Evolutionary conservation across 2,888 invertebrate genomes (phyloP).

Genomic region (Petrolisthes manimaculis): DNA sequence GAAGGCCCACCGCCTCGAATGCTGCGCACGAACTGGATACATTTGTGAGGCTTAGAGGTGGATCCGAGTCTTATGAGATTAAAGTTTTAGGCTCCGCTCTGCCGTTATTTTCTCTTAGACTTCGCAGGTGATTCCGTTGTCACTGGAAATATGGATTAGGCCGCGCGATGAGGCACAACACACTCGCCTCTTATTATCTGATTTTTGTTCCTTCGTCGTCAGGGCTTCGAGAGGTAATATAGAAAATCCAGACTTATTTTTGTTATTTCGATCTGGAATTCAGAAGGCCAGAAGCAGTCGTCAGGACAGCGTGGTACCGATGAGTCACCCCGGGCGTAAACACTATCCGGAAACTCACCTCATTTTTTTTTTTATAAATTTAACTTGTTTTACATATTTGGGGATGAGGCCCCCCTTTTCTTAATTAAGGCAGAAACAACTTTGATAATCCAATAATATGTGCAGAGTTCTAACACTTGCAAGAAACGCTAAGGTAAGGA

Average conservation of each 20-base stretch:
- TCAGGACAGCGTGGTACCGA: neutral
- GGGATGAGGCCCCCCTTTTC: slow-evolving; percentile 10
- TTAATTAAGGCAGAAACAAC: slow-evolving; percentile 7
- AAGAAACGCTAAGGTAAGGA: slow-evolving; percentile 26
- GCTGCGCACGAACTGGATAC: slow-evolving; percentile 51
- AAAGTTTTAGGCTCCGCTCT: slow-evolving; percentile 29
- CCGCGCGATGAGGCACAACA: neutral
- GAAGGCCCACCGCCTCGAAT: slow-evolving; percentile 31
- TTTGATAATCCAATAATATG: slow-evolving; percentile 18
- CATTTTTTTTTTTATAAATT: too few relatives aligned
- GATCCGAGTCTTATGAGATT: slow-evolving; percentile 42
- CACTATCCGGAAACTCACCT: neutral
- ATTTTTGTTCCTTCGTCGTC: too few relatives aligned
- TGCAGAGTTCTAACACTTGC: neutral
- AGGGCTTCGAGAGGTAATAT: too few relatives aligned
- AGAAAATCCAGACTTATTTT: too few relatives aligned
- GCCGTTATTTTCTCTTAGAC: slow-evolving; percentile 21
- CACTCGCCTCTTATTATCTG: neutral
- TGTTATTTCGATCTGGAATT: neutral
- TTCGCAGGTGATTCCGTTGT: slow-evolving; percentile 26
- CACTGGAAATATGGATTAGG: slow-evolving; percentile 5
- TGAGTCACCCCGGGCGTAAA: slow-evolving; percentile 14
- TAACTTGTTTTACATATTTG: too few relatives aligned
- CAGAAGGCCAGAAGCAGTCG: neutral
- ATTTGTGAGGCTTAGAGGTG: slow-evolving; percentile 28